A percentile compares a stretch with the other conserved stretches of the same genome.
phyloP scores from a whole-genome alignment of 2,888 invertebrate genomes.

The Tridacna crocea region DNA sequence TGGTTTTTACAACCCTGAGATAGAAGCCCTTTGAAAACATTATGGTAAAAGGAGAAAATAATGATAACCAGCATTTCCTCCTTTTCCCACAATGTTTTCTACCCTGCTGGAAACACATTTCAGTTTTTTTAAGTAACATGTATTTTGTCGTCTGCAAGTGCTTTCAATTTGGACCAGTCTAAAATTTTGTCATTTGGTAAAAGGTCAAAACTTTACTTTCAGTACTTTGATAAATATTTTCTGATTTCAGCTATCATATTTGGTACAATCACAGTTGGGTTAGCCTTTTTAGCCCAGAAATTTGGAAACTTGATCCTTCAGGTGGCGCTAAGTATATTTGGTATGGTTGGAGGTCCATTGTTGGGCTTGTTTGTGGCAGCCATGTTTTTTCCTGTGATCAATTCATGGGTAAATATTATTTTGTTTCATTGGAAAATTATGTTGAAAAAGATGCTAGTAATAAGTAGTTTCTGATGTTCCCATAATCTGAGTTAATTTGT shows the following conservation, averaged over 20 bases:
- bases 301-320: constrained; percentile 72
- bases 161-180: too few species aligned
- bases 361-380: constrained; percentile 73
- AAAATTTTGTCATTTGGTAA: too few species aligned
- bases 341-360: constrained; percentile 81
- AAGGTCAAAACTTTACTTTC: too few species aligned
- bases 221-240: not conserved
- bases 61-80: too few species aligned
- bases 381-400: constrained; percentile 77
- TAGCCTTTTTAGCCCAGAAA: constrained; percentile 72
- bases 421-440: not conserved
- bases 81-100: too few species aligned
- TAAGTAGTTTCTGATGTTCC: not conserved
- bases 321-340: constrained; percentile 79
- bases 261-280: constrained; percentile 67
- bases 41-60: not conserved
- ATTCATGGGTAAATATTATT: constrained; percentile 71
- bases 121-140: too few species aligned
- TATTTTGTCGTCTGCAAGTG: too few species aligned
- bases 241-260: constrained; percentile 69
- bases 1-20: too few species aligned
- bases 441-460: not conserved
- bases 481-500: too few species aligned
- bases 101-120: too few species aligned
- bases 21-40: too few species aligned